phyloP scores from a whole-genome alignment of 1,140 invertebrate genomes.

The Atta colombica region DNA sequence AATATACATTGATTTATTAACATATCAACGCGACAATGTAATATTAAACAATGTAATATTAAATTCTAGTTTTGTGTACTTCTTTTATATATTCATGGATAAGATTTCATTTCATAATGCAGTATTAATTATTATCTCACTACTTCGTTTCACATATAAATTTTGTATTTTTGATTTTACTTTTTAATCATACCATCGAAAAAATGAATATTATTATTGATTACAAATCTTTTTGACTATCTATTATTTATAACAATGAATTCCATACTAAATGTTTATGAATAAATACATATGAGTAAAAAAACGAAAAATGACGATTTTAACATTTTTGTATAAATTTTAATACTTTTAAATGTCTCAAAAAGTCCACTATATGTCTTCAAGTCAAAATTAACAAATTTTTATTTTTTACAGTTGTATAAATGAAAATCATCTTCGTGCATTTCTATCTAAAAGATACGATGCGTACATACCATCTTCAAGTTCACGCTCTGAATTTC shows the following conservation, averaged over 20 bases:
- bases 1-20: neutral
- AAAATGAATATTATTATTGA: neutral
- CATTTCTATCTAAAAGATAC: neutral
- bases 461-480: neutral
- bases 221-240: no score
- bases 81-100: slow-evolving; percentile 8
- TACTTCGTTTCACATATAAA: neutral
- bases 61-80: neutral
- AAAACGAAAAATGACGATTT: no score
- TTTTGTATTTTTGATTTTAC: neutral
- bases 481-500: neutral
- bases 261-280: neutral
- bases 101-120: neutral
- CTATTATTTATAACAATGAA: neutral
- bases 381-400: no score
- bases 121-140: neutral
- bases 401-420: no score
- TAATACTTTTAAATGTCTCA: no score
- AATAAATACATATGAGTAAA: neutral
- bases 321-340: no score
- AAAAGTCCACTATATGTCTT: no score
- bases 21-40: slow-evolving; percentile 3
- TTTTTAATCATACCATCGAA: neutral
- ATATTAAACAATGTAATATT: neutral
- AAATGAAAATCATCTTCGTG: neutral